Percentiles rank a stretch among this genome's conserved stretches.
Conservation (phyloP, 2,888 invertebrate species). For the Eristalinus sepulchralis region DNA sequence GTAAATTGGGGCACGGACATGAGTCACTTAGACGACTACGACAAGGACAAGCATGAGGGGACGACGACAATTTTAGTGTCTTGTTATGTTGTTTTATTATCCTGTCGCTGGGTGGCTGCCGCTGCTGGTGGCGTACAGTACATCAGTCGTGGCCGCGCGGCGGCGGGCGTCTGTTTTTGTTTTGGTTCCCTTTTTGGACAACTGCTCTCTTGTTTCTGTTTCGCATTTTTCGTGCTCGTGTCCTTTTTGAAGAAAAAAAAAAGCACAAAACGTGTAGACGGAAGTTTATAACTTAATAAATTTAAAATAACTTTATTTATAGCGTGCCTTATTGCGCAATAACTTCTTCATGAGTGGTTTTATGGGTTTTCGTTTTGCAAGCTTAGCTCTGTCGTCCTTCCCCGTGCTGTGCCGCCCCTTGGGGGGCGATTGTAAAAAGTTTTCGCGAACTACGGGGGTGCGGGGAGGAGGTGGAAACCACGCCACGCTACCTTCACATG, state of each 20-base stretch:
- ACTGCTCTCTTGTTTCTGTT: not conserved
- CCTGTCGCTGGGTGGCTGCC: constrained; percentile 9
- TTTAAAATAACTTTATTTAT: constrained; percentile 70
- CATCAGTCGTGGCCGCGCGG: not conserved
- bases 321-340: constrained; percentile 68
- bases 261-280: constrained; percentile 39
- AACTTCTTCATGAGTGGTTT: constrained; percentile 65
- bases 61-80: constrained; percentile 65
- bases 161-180: not conserved
- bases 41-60: constrained; percentile 3
- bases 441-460: constrained; percentile 25
- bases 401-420: not conserved
- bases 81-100: constrained; percentile 67
- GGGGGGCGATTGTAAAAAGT: constrained; percentile 17
- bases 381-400: not conserved
- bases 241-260: not conserved
- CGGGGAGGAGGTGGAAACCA: no score
- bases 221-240: constrained; percentile 2
- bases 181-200: not conserved
- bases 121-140: not conserved
- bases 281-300: constrained; percentile 70
- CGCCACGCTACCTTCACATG: not conserved
- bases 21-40: constrained; percentile 57
- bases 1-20: constrained; percentile 69
- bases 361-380: constrained; percentile 51